Evolutionary conservation across 2,113 vertebrate species (phyloP).

Genomic region (Urocitellus parryii): DNA sequence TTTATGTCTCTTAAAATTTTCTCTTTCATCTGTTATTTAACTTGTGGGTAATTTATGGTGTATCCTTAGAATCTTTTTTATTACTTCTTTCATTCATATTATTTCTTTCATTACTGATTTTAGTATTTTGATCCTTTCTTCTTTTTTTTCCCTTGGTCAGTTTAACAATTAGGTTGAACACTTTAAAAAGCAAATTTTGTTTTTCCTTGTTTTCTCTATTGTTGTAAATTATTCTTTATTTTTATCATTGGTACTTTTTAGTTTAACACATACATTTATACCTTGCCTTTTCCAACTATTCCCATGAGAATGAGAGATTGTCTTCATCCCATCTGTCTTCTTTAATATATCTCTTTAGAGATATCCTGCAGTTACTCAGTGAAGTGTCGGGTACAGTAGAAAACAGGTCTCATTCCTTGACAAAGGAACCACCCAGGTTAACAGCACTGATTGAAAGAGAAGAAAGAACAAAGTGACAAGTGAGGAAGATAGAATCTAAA

Average conservation of each 20-base stretch:
- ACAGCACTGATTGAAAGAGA: not conserved
- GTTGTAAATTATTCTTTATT: not conserved
- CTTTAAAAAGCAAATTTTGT: not conserved
- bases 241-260: not conserved
- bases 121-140: not conserved
- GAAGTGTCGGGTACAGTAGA: not conserved
- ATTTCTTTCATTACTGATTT: slow-evolving; percentile 11
- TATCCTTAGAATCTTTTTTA: not conserved
- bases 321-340: not conserved
- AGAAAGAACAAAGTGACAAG: not conserved
- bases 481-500: not conserved
- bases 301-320: not conserved
- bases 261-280: not conserved
- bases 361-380: not conserved
- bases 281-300: not conserved
- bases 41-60: not conserved
- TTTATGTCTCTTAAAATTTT: not conserved
- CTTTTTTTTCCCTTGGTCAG: not conserved
- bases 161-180: not conserved
- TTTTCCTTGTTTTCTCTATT: not conserved
- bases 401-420: not conserved
- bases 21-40: not conserved
- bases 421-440: not conserved
- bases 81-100: not conserved
- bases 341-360: not conserved